phyloP scores from a whole-genome alignment of 2,113 vertebrate species.

The Potamarius usumacintae region DNA sequence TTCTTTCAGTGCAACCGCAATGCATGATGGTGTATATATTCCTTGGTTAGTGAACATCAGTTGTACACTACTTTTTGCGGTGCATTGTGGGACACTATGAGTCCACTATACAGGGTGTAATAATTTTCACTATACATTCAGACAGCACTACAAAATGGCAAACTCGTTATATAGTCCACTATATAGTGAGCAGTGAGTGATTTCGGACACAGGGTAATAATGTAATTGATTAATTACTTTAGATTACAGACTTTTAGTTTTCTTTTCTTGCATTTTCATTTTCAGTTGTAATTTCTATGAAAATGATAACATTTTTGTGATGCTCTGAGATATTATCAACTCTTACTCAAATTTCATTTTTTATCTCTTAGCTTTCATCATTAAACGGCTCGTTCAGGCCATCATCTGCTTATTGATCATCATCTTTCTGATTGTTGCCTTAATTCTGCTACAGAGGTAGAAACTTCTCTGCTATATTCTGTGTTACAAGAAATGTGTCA shows the following conservation, averaged over 20 bases:
- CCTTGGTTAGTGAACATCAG: too few species aligned
- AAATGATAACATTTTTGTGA: neutral
- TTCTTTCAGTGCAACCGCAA: too few species aligned
- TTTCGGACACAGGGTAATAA: neutral
- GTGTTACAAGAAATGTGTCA: neutral
- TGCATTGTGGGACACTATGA: too few species aligned
- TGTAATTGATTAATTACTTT: neutral
- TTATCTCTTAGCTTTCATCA: constrained; percentile 35
- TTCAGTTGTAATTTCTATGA: neutral
- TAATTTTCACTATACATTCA: too few species aligned
- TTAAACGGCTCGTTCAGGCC: neutral
- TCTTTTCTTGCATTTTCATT: neutral
- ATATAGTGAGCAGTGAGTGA: too few species aligned
- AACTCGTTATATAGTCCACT: too few species aligned
- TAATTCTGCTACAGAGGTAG: constrained; percentile 60
- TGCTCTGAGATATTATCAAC: neutral
- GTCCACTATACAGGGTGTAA: too few species aligned
- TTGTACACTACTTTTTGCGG: too few species aligned
- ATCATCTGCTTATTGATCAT: constrained; percentile 20
- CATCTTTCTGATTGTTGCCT: constrained; percentile 21
- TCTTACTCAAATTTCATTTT: neutral
- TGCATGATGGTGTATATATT: too few species aligned
- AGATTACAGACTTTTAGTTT: neutral
- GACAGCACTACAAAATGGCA: too few species aligned
- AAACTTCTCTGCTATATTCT: neutral